Evolutionary conservation across 2,888 invertebrate genomes (phyloP), one percentile per base, ranked within the genome.

Genomic region (Hypena proboscidalis): DNA sequence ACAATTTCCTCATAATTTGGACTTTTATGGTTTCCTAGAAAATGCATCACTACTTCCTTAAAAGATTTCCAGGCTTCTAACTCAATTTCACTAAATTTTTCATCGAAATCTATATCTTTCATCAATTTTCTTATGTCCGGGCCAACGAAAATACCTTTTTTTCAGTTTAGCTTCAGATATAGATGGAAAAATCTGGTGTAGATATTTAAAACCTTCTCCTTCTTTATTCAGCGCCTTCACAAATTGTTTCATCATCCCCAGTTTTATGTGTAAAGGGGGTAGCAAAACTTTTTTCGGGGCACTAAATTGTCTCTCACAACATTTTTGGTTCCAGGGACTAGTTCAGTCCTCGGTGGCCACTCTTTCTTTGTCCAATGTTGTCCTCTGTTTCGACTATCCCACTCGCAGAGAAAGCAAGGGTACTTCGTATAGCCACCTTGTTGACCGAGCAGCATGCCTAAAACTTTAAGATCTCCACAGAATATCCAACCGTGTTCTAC

Each of bases 181-280:
- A n/a, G n/a, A n/a, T n/a, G n/a, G n/a, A n/a, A n/a, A n/a, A n/a
- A n/a, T n/a, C n/a, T n/a, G n/a, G n/a, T n/a, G n/a, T n/a, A n/a
- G n/a, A 35, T 29, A 29, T 10, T 27, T 41, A 8, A 5, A 8
- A 8, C 42, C 13, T 23, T 13, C 5, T 37, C 42, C 13, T 23
- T 13, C 5, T 37, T 22, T 22, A 8, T 22, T 22, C 8, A 22
- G 22, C 22, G 22, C 22, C 22, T 22, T 20, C 20, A 20, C 20
- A 20, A 20, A 20, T 20, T 20, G 20, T 6, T 20, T 20, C 20
- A 20, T 20, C 22, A 22, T 22, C 22, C 22, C 22, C 22, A 22
- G 22, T 22, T 22, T 22, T 22, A 22, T 22, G 8, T 22, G 22
- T 22, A 22, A 22, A 8, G 22, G n/a, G 4, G 22, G 22, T 22